Evolutionary conservation across 2,888 invertebrate genomes (phyloP), one percentile per base, ranked within the genome.

Genomic region (Limnephilus marmoratus): DNA sequence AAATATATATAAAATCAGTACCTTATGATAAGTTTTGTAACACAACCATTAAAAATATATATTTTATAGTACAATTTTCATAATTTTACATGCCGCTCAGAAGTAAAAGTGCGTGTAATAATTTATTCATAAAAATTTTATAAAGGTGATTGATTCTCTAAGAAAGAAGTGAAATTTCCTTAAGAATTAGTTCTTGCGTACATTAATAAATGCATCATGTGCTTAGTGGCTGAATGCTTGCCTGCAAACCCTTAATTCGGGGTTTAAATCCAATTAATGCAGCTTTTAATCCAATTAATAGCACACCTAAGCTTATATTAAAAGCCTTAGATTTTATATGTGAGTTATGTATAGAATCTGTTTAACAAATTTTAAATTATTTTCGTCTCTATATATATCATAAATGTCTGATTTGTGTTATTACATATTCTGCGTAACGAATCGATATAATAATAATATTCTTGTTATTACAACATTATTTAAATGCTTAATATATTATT

Each of bases 1-100:
- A 68, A 83, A 83, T 34, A 34, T 34, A 83, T 34, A 24, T 83
- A 83, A 34, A 83, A 83, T 83, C 82, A 83, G 82, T 83, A 83
- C 82, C 13, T 13, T 13, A 13, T 83, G 82, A 83, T 83, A 83
- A 83, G 82, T 83, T 83, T 83, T 5, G 18, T 83, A 83, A 83
- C 82, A 83, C 82, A 83, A 83, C 82, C 82, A 83, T 83, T 37
- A 3, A 31, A 82, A 68, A 68, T n/a, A 68, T 68, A n/a, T n/a
- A 68, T 68, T 68, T 68, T 68, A 68, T 68, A 18, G 15, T 49
- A 49, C 13, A 49, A 3, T n/a, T 68, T 68, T 9, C 2, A 68
- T n/a, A 9, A 68, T 68, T 24, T 68, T 68, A 68, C 68, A 68
- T n/a, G 68, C 24, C 24, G n/a, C 68, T 68, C 24, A 68, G 9